Conservation (phyloP, 1,140 invertebrate species). For the Asobara japonica region DNA sequence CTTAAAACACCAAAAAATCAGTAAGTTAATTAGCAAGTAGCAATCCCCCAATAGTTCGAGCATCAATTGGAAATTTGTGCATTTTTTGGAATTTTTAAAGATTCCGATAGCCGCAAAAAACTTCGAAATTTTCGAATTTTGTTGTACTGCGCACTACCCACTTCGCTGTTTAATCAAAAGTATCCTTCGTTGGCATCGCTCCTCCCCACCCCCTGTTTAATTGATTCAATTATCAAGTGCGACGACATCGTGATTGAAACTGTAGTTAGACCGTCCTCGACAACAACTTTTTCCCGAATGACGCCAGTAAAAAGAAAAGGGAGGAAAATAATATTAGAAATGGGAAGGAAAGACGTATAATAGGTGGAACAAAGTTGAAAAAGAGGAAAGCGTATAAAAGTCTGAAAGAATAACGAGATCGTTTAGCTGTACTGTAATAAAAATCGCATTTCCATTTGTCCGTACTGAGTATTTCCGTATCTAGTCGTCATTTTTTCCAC, state of each 20-base stretch:
- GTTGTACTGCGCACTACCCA: too few relatives aligned
- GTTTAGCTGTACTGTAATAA: conserved; percentile 19
- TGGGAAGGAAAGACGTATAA: background rate
- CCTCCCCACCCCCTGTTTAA: too few relatives aligned
- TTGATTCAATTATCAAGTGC: conserved; percentile 4
- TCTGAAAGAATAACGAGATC: conserved; percentile 21
- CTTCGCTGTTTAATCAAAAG: too few relatives aligned
- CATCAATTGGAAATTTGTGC: too few relatives aligned
- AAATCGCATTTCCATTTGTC: conserved; percentile 23
- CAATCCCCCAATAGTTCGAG: too few relatives aligned
- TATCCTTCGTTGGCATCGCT: too few relatives aligned
- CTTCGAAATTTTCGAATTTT: too few relatives aligned
- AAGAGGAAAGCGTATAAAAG: conserved; percentile 13
- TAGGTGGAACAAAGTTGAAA: conserved; percentile 1
- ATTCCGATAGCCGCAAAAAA: too few relatives aligned
- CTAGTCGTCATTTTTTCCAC: background rate
- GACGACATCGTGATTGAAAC: background rate
- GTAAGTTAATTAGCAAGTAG: too few relatives aligned
- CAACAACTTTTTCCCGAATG: background rate
- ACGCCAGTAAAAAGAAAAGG: background rate
- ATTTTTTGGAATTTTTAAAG: too few relatives aligned
- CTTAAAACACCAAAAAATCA: too few relatives aligned
- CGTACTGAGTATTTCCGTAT: conserved; percentile 17
- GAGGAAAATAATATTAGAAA: background rate
- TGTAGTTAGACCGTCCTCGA: background rate